Evolutionary conservation across 2,797 vertebrate genomes (phyloP).

Genomic region (Enteromius mattozi): DNA sequence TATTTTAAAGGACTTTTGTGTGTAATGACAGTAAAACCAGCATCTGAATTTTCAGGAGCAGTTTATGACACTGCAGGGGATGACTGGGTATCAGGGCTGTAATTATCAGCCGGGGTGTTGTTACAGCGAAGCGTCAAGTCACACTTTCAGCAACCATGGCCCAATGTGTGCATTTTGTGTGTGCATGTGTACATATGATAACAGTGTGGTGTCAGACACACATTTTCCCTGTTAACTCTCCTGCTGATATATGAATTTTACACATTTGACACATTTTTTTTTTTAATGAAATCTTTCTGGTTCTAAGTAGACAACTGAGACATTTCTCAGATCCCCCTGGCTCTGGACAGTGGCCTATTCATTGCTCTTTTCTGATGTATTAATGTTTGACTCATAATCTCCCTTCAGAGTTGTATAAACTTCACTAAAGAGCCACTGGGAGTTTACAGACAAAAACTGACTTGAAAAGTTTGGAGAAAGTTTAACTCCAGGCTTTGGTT

Average conservation of each 20-base stretch:
- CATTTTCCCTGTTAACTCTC: conserved; percentile 1
- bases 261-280: neutral
- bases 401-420: conserved; percentile 18
- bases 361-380: neutral
- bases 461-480: conserved; percentile 28
- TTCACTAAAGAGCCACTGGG: conserved; percentile 9
- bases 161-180: neutral
- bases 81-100: conserved; percentile 13
- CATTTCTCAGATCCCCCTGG: neutral
- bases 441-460: conserved; percentile 23
- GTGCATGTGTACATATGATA: neutral
- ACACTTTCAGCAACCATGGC: conserved; percentile 30
- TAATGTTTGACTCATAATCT: conserved; percentile 7
- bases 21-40: conserved; percentile 31
- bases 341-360: conserved; percentile 20
- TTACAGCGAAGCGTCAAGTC: conserved; percentile 4
- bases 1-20: conserved; percentile 24
- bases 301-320: conserved; percentile 27
- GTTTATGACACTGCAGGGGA: conserved; percentile 28
- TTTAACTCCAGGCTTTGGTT: conserved; percentile 38
- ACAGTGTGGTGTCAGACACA: conserved; percentile 3
- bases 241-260: neutral
- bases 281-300: neutral
- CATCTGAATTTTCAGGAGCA: conserved; percentile 23
- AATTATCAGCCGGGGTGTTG: conserved; percentile 15